Evolutionary conservation across 1,140 invertebrate genomes (phyloP).

Genomic region (Procambarus clarkii): DNA sequence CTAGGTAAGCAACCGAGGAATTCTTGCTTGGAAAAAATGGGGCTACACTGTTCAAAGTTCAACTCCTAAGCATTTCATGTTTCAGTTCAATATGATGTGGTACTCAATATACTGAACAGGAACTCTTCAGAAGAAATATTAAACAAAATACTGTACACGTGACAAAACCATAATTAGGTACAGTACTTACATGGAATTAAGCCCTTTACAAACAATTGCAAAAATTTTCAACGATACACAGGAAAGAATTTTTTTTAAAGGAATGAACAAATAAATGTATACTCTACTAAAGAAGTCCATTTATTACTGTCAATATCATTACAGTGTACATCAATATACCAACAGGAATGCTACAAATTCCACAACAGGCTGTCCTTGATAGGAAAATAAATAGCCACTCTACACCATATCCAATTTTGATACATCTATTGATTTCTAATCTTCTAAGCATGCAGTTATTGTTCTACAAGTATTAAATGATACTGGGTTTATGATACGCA

Average conservation of each 20-base stretch:
- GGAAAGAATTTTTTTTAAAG: not conserved
- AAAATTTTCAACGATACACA: too few species aligned
- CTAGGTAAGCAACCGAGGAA: too few species aligned
- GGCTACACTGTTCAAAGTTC: too few species aligned
- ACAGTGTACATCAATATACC: not conserved
- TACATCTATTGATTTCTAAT: conserved; percentile 11
- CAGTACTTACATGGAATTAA: too few species aligned
- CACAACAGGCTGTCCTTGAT: conserved; percentile 11
- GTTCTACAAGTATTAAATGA: not conserved
- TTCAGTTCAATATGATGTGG: too few species aligned
- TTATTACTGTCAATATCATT: conserved; percentile 6
- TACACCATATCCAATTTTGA: conserved; percentile 27
- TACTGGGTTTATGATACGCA: not conserved
- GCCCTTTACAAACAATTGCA: too few species aligned
- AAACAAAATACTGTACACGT: too few species aligned
- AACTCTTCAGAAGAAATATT: too few species aligned
- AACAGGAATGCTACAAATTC: conserved; percentile 32
- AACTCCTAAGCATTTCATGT: too few species aligned
- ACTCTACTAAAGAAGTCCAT: not conserved
- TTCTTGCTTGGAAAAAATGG: too few species aligned
- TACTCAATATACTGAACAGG: too few species aligned
- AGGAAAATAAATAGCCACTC: conserved; percentile 54
- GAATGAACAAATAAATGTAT: not conserved
- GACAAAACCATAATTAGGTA: too few species aligned
- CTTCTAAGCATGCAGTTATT: not conserved